phyloP scores from a whole-genome alignment of 2,113 vertebrate species.

The Varanus salvator region DNA sequence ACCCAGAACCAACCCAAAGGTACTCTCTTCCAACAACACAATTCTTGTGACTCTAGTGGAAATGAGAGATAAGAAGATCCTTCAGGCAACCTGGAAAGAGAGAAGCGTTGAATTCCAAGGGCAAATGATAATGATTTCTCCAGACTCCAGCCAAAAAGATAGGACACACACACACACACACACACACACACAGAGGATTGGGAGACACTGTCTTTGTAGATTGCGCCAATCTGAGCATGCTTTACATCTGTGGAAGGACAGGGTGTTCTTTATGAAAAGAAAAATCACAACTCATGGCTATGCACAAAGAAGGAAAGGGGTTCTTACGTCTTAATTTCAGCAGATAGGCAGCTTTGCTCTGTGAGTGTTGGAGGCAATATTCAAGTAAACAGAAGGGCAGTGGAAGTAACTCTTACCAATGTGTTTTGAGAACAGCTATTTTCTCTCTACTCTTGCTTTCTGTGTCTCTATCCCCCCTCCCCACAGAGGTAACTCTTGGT shows the following conservation, averaged over 20 bases:
- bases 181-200: conserved; percentile 46
- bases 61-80: conserved; percentile 74
- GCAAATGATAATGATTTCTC: conserved; percentile 73
- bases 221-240: conserved; percentile 59
- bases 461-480: no score
- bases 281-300: conserved; percentile 40
- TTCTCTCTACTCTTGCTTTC: no score
- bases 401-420: neutral
- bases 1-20: conserved; percentile 68
- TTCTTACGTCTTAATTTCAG: conserved; percentile 19
- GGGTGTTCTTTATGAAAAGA: conserved; percentile 50
- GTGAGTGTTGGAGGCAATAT: neutral
- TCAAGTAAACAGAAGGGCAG: neutral
- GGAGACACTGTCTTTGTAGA: conserved; percentile 66
- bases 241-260: conserved; percentile 45
- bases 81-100: conserved; percentile 70
- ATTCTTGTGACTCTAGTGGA: conserved; percentile 72
- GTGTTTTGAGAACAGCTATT: no score
- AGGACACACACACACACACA: conserved; percentile 26
- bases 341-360: neutral
- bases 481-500: neutral
- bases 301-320: conserved; percentile 32
- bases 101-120: conserved; percentile 71
- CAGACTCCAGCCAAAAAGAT: conserved; percentile 68
- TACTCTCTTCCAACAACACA: conserved; percentile 69